Conservation (phyloP, 1,140 invertebrate genomes). For the Eciton burchellii region DNA sequence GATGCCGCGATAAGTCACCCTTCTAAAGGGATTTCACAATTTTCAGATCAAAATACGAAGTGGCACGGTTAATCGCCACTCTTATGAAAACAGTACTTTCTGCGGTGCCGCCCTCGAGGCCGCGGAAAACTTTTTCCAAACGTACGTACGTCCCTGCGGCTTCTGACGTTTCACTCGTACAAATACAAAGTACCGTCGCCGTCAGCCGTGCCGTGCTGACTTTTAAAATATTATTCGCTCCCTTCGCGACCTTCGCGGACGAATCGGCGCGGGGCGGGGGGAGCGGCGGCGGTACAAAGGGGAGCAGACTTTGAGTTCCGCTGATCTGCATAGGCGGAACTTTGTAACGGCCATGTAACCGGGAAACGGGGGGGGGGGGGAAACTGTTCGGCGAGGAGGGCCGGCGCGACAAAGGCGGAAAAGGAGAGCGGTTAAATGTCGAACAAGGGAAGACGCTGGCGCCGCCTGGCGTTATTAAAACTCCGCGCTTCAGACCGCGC, state of each 20-base stretch:
- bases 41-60: not conserved
- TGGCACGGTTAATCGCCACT: not conserved
- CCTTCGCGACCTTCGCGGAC: not conserved
- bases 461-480: slow-evolving; percentile 40
- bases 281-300: slow-evolving; percentile 5
- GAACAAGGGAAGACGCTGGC: slow-evolving; percentile 27
- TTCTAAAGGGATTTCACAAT: not conserved
- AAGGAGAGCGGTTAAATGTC: slow-evolving; percentile 50
- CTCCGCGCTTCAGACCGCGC: not conserved
- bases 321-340: slow-evolving; percentile 34
- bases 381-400: slow-evolving; percentile 47
- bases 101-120: not conserved
- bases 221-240: slow-evolving; percentile 48
- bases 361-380: slow-evolving; percentile 24
- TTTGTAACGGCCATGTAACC: slow-evolving; percentile 24
- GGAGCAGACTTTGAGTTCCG: slow-evolving; percentile 42
- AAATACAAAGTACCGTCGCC: slow-evolving; percentile 15
- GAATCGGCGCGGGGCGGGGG: too few relatives aligned
- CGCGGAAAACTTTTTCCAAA: slow-evolving; percentile 15
- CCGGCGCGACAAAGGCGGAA: slow-evolving; percentile 23
- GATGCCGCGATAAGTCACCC: too few relatives aligned
- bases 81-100: not conserved
- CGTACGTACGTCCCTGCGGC: not conserved
- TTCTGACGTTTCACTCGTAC: not conserved
- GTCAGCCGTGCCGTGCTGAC: not conserved